Evolutionary conservation across 2,888 invertebrate species (phyloP).

Genomic region (Nasonovia ribisnigri): DNA sequence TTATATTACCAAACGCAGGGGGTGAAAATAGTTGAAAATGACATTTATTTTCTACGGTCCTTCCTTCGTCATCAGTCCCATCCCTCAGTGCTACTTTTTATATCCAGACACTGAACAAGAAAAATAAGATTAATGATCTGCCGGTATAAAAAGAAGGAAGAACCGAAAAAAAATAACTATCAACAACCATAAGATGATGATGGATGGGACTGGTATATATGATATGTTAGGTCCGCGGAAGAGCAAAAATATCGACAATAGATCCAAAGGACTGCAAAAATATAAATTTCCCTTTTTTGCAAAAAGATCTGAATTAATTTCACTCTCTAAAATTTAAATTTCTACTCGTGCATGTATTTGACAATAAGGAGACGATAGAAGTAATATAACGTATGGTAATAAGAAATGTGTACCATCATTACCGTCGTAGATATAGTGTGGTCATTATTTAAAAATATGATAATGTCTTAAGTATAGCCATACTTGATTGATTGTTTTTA

Average conservation of each 20-base stretch:
- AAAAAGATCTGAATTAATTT: constrained; percentile 54
- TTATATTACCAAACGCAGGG: constrained; percentile 31
- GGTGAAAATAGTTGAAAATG: constrained; percentile 62
- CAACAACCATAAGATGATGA: constrained; percentile 65
- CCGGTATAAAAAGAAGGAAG: constrained; percentile 53
- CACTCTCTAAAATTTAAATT: constrained; percentile 51
- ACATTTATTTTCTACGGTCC: constrained; percentile 61
- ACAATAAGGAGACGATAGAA: background rate
- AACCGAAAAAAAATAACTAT: constrained; percentile 59
- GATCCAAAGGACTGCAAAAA: constrained; percentile 34
- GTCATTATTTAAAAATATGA: background rate
- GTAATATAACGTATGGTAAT: background rate
- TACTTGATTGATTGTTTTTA: background rate
- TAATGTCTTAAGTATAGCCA: background rate
- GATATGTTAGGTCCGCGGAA: constrained; percentile 44
- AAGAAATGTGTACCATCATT: background rate
- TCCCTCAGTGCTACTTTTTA: constrained; percentile 56
- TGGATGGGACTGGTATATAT: constrained; percentile 58
- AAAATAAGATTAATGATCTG: constrained; percentile 64
- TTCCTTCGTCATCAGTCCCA: constrained; percentile 39
- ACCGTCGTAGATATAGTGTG: background rate
- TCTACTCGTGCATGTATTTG: background rate
- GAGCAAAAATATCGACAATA: constrained; percentile 60
- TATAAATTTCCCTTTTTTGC: constrained; percentile 40
- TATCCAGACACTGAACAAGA: constrained; percentile 34